phyloP scores from a whole-genome alignment of 1,140 invertebrate species.

The Brachionus sp. region DNA sequence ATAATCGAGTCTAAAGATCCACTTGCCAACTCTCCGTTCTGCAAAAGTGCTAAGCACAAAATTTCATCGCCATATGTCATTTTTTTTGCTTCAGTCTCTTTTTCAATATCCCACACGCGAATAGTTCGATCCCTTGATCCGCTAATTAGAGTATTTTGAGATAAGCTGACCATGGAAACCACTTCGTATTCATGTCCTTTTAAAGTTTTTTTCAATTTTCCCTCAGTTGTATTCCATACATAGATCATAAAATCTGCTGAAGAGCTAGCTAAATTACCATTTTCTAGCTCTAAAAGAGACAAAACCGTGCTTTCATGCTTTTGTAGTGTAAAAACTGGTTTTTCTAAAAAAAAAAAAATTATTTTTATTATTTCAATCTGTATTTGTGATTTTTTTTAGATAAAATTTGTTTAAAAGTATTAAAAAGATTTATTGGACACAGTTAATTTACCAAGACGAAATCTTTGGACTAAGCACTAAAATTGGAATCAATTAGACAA shows the following conservation, averaged over 20 bases:
- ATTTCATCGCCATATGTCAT: conserved; percentile 47
- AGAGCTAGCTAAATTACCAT: not conserved
- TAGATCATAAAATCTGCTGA: conserved; percentile 31
- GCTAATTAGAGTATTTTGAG: conserved; percentile 48
- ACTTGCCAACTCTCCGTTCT: not conserved
- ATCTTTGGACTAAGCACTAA: too few species aligned
- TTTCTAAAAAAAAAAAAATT: not conserved
- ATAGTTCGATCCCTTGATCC: conserved; percentile 52
- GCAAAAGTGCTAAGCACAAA: not conserved
- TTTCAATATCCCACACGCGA: conserved; percentile 51
- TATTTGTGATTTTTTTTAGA: too few species aligned
- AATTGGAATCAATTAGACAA: too few species aligned
- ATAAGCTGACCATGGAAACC: not conserved
- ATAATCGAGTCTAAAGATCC: not conserved
- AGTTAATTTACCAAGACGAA: too few species aligned
- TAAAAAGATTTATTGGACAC: too few species aligned
- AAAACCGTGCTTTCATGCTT: not conserved
- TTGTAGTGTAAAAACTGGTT: not conserved
- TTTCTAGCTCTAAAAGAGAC: not conserved
- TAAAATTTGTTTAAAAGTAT: too few species aligned
- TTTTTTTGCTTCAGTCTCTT: conserved; percentile 48
- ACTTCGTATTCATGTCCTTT: conserved; percentile 30
- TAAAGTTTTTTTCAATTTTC: not conserved
- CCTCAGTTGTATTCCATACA: not conserved
- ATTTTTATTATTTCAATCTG: not conserved